Percentiles rank a stretch among this genome's conserved stretches.
Evolutionary conservation across 2,797 vertebrate genomes (phyloP).

Genomic region (Tragopan temminckii): DNA sequence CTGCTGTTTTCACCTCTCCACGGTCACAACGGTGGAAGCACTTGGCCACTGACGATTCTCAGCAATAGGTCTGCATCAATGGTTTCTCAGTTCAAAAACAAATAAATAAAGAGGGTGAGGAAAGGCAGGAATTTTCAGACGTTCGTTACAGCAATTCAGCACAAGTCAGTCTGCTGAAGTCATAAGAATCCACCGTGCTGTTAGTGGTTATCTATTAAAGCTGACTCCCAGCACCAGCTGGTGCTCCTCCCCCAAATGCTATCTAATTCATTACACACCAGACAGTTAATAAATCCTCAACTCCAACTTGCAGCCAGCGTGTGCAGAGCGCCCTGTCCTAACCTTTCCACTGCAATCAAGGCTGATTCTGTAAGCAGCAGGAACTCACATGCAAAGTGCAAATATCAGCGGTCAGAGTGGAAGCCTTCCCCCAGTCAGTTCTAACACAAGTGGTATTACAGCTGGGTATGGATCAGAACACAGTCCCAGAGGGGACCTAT

Average conservation of each 20-base stretch:
- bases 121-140: not conserved
- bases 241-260: not conserved
- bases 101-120: not conserved
- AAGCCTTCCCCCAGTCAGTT: not conserved
- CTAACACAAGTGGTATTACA: not conserved
- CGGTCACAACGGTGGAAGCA: not conserved
- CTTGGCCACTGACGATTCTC: not conserved
- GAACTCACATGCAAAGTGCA: not conserved
- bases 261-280: not conserved
- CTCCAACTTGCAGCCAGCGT: not conserved
- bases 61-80: not conserved
- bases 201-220: not conserved
- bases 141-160: not conserved
- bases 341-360: not conserved
- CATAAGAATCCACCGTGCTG: not conserved
- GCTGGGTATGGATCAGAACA: not conserved
- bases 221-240: not conserved
- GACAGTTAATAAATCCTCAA: not conserved
- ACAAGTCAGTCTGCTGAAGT: not conserved
- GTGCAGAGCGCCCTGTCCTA: not conserved
- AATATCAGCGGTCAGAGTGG: not conserved
- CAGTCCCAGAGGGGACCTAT: fast-evolving
- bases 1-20: slow-evolving; percentile 52
- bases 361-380: not conserved
- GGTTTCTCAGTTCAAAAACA: not conserved